Evolutionary conservation across 1,140 invertebrate genomes (phyloP), one percentile per base, ranked within the genome.

Genomic region (Bombus fervidus): DNA sequence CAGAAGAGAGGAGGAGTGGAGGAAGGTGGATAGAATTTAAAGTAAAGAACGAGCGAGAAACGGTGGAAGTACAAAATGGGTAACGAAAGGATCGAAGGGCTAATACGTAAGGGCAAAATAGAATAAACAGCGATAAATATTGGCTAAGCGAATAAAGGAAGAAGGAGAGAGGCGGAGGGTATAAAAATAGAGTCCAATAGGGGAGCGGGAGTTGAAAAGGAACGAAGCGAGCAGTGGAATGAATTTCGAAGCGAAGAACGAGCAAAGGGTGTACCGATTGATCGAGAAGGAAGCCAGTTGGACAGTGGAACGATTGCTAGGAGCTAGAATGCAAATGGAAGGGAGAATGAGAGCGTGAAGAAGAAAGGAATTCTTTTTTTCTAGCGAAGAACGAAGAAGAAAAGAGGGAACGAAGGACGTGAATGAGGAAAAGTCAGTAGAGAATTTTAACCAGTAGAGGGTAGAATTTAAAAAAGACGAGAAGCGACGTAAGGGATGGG

Each of bases 91-190:
- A 87, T 87, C 87, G 85, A 88, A 66, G 41, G 76, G 85, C 39
- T 43, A 47, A 68, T 68, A 66, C 62, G 79, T 72, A 76, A 18
- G 57, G 66, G 79, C 78, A 73, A 87, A 87, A 43, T 62, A 87
- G 74, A 76, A 87, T 83, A 87, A 86, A 86, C 57, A 59, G 43
- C 59, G 84, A 87, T 82, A 87, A 87, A 68, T 62, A 83, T 88
- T 87, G 64, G 62, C 62, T 68, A 68, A 69, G 43, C 34, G 41
- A 41, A 41, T 25, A 31, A 59, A 76, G 43, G 25, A 31, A 66
- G 72, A 34, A 39, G 10, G 59, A 66, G 31, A n/a, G 12, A 22
- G 25, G 34, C 1, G 13, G 8, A 13, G 31, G 18, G 15, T 1
- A 25, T n/a, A 57, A 47, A 74, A 76, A n/a, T 66, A 3, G 18